A percentile compares a stretch with the other conserved stretches of the same genome.
Conservation (phyloP, 2,888 invertebrate species). For the Hypomecis punctinalis region DNA sequence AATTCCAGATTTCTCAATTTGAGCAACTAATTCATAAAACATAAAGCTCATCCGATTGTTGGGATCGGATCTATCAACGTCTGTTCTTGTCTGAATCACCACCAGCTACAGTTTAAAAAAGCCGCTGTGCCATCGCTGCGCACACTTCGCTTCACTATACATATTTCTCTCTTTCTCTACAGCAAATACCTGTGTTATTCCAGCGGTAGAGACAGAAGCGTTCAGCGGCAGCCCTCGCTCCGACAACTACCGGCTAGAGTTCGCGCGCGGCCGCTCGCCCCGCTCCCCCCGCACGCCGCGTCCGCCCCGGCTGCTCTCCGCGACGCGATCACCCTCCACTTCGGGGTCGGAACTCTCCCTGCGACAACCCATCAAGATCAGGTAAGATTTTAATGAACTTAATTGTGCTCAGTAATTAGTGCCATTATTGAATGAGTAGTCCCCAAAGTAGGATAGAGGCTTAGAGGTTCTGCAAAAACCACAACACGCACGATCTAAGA, state of each 20-base stretch:
- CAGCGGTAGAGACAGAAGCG: conserved; percentile 65
- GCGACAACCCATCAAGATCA: conserved; percentile 75
- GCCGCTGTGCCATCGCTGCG: neutral
- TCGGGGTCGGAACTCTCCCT: conserved; percentile 77
- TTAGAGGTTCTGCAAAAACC: no score
- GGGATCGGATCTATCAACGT: no score
- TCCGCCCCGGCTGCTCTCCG: conserved; percentile 68
- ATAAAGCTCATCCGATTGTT: no score
- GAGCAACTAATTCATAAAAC: no score
- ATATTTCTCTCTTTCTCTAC: neutral
- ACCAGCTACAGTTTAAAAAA: no score
- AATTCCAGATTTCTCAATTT: no score
- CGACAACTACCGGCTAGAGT: conserved; percentile 90
- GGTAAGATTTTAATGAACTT: conserved; percentile 49
- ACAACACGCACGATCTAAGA: no score
- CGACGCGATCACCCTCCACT: conserved; percentile 67
- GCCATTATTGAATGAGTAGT: no score
- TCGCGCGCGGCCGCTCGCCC: conserved; percentile 87
- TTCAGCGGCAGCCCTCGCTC: conserved; percentile 79
- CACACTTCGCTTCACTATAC: neutral
- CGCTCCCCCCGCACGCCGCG: conserved; percentile 81
- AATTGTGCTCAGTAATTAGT: no score
- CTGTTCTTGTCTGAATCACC: no score
- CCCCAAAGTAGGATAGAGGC: no score
- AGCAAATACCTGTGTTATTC: conserved; percentile 24